Base-by-base conservation (phyloP, 2,797 vertebrate species). In the Helostoma temminkii region DNA sequence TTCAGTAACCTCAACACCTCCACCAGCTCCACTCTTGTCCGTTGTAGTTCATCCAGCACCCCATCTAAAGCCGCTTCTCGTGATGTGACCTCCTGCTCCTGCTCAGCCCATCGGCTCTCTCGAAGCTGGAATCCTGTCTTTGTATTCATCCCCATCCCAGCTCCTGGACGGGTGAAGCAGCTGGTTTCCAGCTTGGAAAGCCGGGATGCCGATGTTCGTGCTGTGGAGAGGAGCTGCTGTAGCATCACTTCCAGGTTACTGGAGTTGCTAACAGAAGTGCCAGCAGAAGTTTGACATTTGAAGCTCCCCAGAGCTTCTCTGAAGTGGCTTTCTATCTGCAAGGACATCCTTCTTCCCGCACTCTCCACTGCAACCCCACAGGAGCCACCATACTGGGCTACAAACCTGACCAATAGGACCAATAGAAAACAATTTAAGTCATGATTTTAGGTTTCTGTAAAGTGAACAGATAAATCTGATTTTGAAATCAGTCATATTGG, bases 141-240 rank as follows among this genome's bases (percentile, higher is more conserved):
- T 0, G 21, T 37, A 42, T 84, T 85, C 46, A 14, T 22, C 39
- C 53, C 66, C 42, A 19, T 57, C 22, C 43, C 72, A 12, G 41
- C 59, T 30, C 45, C 66, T 7, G 61, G 41, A 48, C 68, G 36
- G 60, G 63, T 77, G 57, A 90, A 69, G 85, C 93, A 94, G 21
- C 79, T 58, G 12, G 55, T 90, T 90, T 98, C 96, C 76, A 97
- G 79, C 64, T 78, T 89, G 28, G 87, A 26, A 0, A 98, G 93
- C 54, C 93, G 82, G 49, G 26, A 62, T 0, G 91, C 76, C 71
- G 96, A 85, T 0, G 87, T 86, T 46, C 71, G 91, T 60, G 84
- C 91, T 9, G 90, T 79, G 1, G 80, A 71, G 74, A 96, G 80
- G 50, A 97, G 55, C n/a, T 95, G 89, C 37, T 94, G 92, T 1